Evolutionary conservation across 1,140 invertebrate species (phyloP).

Genomic region (Eurytemora carolleeae): DNA sequence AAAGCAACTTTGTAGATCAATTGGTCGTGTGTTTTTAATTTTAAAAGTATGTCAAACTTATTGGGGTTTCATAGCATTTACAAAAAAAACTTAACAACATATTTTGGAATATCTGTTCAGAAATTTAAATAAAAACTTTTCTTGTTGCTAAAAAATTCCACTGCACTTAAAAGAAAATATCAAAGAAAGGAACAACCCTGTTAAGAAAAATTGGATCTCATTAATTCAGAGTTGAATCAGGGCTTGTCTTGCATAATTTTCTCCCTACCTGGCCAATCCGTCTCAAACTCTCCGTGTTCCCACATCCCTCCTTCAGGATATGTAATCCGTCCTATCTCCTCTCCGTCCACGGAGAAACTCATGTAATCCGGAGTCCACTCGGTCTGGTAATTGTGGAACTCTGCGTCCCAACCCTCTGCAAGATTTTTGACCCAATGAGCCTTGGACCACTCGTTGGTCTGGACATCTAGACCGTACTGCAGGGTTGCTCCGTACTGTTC

Average conservation of each 20-base stretch:
- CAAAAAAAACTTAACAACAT: no score
- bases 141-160: no score
- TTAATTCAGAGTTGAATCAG: constrained; percentile 42
- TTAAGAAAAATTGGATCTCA: no score
- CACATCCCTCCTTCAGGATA: constrained; percentile 23
- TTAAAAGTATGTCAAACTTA: no score
- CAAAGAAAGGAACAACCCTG: no score
- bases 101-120: no score
- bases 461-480: constrained; percentile 38
- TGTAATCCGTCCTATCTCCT: constrained; percentile 23
- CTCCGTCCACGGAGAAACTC: constrained; percentile 15
- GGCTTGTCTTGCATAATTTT: constrained; percentile 24
- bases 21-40: no score
- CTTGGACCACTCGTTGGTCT: constrained; percentile 30
- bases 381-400: constrained; percentile 21
- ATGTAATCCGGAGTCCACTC: constrained; percentile 9
- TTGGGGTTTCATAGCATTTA: no score
- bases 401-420: constrained; percentile 20
- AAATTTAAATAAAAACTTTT: no score
- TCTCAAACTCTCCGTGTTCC: constrained; percentile 22
- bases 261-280: constrained; percentile 18
- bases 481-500: constrained; percentile 33
- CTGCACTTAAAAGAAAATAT: no score
- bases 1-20: no score
- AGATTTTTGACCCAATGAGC: constrained; percentile 29